Conservation (phyloP, 1,140 invertebrate genomes). For the Akabosia matsudoensis region DNA sequence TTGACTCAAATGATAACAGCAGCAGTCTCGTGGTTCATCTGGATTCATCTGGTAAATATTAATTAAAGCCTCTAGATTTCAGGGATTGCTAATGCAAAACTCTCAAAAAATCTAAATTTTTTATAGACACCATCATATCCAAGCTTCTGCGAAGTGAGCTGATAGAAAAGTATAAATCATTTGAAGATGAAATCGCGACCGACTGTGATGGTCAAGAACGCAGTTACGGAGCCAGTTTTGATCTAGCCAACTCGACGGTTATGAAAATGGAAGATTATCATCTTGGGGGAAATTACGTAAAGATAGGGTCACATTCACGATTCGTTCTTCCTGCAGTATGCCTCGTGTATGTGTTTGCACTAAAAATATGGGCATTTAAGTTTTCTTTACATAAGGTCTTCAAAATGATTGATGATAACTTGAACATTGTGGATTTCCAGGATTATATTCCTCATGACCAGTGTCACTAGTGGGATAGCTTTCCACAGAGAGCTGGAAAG, state of each 20-base stretch:
- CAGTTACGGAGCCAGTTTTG: neutral
- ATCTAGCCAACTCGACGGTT: neutral
- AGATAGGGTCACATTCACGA: neutral
- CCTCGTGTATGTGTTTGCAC: neutral
- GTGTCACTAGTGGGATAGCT: slow-evolving; percentile 4
- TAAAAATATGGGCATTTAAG: neutral
- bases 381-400: no score
- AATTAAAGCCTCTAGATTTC: no score
- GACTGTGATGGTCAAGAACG: neutral
- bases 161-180: slow-evolving; percentile 2
- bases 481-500: neutral
- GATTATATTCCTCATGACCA: neutral
- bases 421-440: slow-evolving; percentile 1
- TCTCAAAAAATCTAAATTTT: neutral
- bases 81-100: neutral
- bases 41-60: neutral
- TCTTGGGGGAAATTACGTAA: neutral
- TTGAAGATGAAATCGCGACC: neutral
- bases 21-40: slow-evolving; percentile 5
- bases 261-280: slow-evolving; percentile 9
- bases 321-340: neutral
- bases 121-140: neutral
- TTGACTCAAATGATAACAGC: neutral
- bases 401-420: neutral
- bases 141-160: neutral